A percentile compares a stretch with the other conserved stretches of the same genome.
phyloP scores from a whole-genome alignment of 2,797 vertebrate genomes.

The Gorsachius magnificus region DNA sequence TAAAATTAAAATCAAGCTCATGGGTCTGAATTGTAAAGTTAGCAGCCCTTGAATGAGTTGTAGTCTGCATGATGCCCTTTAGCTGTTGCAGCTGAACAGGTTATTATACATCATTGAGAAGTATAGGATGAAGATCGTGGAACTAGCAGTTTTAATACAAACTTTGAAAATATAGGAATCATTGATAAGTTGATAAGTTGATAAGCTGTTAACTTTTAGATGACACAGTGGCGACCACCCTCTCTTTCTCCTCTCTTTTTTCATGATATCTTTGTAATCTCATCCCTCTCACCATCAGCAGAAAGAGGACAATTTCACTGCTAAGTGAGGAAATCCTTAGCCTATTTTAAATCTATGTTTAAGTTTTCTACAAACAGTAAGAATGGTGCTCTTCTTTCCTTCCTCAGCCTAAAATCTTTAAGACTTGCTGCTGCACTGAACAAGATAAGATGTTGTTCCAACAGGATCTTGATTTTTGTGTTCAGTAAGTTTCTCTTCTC shows the following conservation, averaged over 20 bases:
- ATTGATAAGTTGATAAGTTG: too few species aligned
- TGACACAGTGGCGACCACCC: neutral
- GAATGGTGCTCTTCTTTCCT: neutral
- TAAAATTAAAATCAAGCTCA: neutral
- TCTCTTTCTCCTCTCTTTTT: neutral
- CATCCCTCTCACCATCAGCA: neutral
- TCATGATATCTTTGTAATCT: neutral
- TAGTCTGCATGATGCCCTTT: neutral
- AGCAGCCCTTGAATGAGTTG: neutral
- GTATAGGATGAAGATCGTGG: neutral
- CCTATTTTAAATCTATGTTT: neutral
- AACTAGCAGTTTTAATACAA: neutral
- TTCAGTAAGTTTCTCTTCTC: neutral
- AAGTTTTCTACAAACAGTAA: neutral
- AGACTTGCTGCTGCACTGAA: neutral
- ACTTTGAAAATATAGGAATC: neutral
- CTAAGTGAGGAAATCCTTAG: neutral
- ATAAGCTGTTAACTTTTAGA: neutral
- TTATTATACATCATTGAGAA: neutral
- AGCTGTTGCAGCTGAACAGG: neutral
- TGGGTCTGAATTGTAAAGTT: neutral
- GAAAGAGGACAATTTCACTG: neutral
- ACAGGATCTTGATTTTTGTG: neutral
- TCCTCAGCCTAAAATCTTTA: neutral
- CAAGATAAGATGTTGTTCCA: neutral